Base-by-base conservation (phyloP, 1,140 invertebrate genomes). In the Himalopsyche phryganea region DNA sequence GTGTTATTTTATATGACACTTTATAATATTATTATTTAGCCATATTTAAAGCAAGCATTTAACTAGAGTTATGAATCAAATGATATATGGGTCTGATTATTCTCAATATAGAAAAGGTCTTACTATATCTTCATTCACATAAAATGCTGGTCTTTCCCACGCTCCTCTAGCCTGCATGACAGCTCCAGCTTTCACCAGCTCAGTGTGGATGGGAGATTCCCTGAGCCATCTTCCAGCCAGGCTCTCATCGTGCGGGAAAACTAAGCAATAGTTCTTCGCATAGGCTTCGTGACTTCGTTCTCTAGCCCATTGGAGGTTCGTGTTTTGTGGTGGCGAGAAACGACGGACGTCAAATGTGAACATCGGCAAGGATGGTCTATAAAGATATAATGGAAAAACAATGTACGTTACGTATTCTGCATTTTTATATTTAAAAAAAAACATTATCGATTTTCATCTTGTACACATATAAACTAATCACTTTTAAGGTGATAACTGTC, bases 231-330 rank as follows among this genome's bases (percentile, higher is more conserved):
- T 73, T 2, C 89, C 89, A 17, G 88, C 88, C n/a, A 94, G 68
- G n/a, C 84, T 85, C 68, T 94, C 87, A 71, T 94, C 91, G 63
- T 92, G 81, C 0, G 89, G 87, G 69, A 90, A 95, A 1, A 89
- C 84, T 63, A 91, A 88, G 60, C 81, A 83, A 67, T 94, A 96
- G 73, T 93, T 94, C 65, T 88, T 90, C 0, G 85, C 89, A 66
- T 95, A 96, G 13, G 89, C 83, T 71, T 96, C 92, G 66, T 94
- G 90, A 52, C 85, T 88, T 57, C 87, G 83, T 69, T 94, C 89
- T 15, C 80, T 81, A 11, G 86, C 78, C 92, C 91, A 96, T 48
- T 83, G 73, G 4, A 74, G 75, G 58, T 90, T 83, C 1, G 75
- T 79, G 46, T 82, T 79, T 67, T 92, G 85, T 9, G 84, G 81